Percentiles rank a stretch among this genome's conserved stretches.
Evolutionary conservation across 2,797 vertebrate species (phyloP).

Genomic region (Gephyroberyx darwinii): DNA sequence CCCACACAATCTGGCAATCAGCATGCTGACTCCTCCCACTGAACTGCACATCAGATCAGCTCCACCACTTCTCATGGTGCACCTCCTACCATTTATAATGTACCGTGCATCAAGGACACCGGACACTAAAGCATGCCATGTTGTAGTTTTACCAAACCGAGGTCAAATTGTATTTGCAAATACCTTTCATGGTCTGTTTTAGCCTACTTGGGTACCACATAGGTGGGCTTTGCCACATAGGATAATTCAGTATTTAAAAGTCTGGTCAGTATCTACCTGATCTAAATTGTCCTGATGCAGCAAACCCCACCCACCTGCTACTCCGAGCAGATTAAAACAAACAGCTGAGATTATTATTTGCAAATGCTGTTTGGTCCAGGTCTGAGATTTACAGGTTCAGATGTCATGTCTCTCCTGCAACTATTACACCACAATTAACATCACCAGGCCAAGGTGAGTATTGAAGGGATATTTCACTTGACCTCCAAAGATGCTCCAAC

Average conservation of each 20-base stretch:
- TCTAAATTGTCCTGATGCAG: not conserved
- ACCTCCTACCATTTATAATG: slow-evolving; percentile 2
- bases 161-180: slow-evolving; percentile 12
- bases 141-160: not conserved
- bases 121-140: slow-evolving; percentile 32
- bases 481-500: too few species aligned
- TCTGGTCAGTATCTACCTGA: not conserved
- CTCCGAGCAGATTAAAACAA: not conserved
- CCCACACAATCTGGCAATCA: slow-evolving; percentile 8
- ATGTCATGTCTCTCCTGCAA: slow-evolving; percentile 2
- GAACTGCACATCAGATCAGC: slow-evolving; percentile 9
- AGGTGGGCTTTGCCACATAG: not conserved
- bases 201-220: not conserved
- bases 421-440: not conserved
- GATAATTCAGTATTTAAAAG: not conserved
- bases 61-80: slow-evolving; percentile 12
- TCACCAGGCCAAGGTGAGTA: slow-evolving; percentile 8
- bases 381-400: slow-evolving; percentile 1
- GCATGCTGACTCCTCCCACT: slow-evolving; percentile 20
- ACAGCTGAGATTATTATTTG: slow-evolving; percentile 1
- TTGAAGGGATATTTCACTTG: slow-evolving; percentile 15
- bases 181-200: not conserved
- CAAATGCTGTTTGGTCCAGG: slow-evolving; percentile 15
- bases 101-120: slow-evolving; percentile 5
- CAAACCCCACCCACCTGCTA: not conserved